Evolutionary conservation across 1,140 invertebrate genomes (phyloP).

Genomic region (Trichonephila clavata): DNA sequence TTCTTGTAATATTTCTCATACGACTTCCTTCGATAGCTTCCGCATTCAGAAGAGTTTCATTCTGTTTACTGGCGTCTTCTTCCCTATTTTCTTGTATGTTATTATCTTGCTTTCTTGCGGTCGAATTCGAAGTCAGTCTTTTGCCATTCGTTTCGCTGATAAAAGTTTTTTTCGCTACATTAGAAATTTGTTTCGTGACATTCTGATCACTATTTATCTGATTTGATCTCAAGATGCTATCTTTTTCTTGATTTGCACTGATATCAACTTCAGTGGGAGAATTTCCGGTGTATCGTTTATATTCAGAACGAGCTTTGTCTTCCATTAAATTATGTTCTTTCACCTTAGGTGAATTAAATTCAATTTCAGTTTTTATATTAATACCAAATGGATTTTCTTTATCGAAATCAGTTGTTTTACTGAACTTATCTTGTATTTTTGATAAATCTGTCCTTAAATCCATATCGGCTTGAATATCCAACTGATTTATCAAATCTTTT

Average conservation of each 20-base stretch:
- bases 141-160: background rate
- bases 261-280: background rate
- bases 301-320: background rate
- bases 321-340: background rate
- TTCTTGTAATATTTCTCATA: background rate
- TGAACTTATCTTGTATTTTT: background rate
- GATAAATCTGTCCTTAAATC: background rate
- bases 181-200: slow-evolving; percentile 10
- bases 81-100: background rate
- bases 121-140: background rate
- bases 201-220: slow-evolving; percentile 4
- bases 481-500: background rate
- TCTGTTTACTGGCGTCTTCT: background rate
- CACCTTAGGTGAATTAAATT: background rate
- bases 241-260: background rate
- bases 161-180: background rate
- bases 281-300: background rate
- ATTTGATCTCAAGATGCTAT: background rate
- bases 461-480: too few relatives aligned
- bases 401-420: background rate
- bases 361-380: background rate
- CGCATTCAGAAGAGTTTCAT: background rate
- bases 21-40: background rate
- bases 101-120: background rate
- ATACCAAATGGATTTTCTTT: background rate